Evolutionary conservation across 1,140 invertebrate genomes (phyloP).

Genomic region (Drosophila guanche): DNA sequence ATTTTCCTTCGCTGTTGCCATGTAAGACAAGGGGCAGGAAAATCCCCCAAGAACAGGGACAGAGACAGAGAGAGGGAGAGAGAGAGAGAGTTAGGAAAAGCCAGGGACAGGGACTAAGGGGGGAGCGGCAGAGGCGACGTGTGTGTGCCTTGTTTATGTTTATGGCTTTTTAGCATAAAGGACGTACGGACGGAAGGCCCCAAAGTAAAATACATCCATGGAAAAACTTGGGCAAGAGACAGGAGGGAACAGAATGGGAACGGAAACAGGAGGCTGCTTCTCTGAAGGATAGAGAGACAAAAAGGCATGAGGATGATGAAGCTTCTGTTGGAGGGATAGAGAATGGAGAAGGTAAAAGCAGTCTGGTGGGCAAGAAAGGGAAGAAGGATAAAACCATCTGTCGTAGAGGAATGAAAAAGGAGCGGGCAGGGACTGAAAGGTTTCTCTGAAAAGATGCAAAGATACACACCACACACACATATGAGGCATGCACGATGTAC

Average conservation of each 20-base stretch:
- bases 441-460: too few species aligned
- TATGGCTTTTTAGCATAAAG: slow-evolving; percentile 67
- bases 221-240: slow-evolving; percentile 2
- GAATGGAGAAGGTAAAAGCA: neutral
- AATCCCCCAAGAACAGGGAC: neutral
- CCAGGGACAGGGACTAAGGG: neutral
- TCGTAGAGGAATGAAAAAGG: too few species aligned
- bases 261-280: too few species aligned
- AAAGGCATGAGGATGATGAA: too few species aligned
- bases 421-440: too few species aligned
- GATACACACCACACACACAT: too few species aligned
- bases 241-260: slow-evolving; percentile 7
- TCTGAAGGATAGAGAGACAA: too few species aligned
- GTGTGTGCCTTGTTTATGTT: slow-evolving; percentile 67
- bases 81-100: slow-evolving; percentile 2
- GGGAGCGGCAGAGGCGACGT: neutral
- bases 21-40: slow-evolving; percentile 43
- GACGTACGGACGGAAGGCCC: neutral
- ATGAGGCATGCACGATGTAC: too few species aligned
- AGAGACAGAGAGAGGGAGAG: neutral
- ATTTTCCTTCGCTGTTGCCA: slow-evolving; percentile 78
- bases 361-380: too few species aligned
- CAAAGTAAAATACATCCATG: slow-evolving; percentile 38
- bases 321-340: too few species aligned
- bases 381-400: too few species aligned